These are phyloP conservation scores for Magallana angulata DNA, from an alignment of 1,140 invertebrate species.

Conservation along the genomic window DNA sequence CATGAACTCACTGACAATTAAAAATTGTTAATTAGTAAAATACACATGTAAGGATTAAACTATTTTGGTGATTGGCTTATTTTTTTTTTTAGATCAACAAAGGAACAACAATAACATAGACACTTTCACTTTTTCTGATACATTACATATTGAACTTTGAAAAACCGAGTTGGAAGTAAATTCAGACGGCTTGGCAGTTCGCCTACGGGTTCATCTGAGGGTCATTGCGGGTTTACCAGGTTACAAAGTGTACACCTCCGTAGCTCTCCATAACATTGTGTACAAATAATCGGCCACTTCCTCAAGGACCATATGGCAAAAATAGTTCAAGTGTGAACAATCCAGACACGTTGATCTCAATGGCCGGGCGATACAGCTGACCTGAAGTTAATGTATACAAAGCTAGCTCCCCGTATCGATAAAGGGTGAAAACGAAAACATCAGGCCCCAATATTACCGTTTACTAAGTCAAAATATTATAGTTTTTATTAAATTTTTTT, in stretches of 20 bases:
- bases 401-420: not conserved
- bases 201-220: not conserved
- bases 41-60: too few relatives aligned
- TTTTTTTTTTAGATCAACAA: too few relatives aligned
- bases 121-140: too few relatives aligned
- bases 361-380: not conserved
- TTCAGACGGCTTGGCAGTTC: not conserved
- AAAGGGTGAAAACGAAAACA: too few relatives aligned
- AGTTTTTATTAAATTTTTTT: not conserved
- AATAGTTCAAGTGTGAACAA: constrained; percentile 6
- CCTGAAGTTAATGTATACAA: not conserved
- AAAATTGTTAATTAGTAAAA: too few relatives aligned
- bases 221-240: not conserved
- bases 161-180: not conserved
- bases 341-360: not conserved
- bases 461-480: not conserved
- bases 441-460: not conserved
- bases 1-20: too few relatives aligned
- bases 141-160: too few relatives aligned
- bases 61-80: too few relatives aligned
- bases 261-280: not conserved
- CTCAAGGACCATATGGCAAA: constrained; percentile 26
- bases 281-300: constrained; percentile 23
- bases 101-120: too few relatives aligned
- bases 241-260: not conserved